phyloP scores from a whole-genome alignment of 2,113 vertebrate genomes.

The Trachemys scripta region DNA sequence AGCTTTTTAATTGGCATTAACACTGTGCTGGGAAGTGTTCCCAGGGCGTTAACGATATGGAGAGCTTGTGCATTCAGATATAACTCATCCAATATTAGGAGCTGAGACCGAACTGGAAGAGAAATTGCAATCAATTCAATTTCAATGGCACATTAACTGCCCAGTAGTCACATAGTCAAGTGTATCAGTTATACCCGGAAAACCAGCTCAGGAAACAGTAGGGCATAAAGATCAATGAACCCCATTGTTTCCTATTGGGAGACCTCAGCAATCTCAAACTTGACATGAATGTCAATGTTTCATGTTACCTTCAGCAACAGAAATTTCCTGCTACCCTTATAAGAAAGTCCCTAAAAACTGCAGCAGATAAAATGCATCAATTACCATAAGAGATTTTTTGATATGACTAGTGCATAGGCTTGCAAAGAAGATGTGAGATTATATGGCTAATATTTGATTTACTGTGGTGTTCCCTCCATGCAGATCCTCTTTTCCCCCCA shows the following conservation, averaged over 20 bases:
- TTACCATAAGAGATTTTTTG: neutral
- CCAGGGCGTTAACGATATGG: conserved; percentile 65
- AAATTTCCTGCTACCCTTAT: neutral
- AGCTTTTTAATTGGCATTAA: conserved; percentile 74
- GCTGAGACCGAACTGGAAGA: conserved; percentile 24
- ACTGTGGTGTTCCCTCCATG: neutral
- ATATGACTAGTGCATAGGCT: neutral
- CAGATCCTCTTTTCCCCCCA: neutral
- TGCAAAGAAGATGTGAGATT: neutral
- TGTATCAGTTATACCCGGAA: neutral
- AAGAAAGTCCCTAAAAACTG: neutral
- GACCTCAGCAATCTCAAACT: neutral
- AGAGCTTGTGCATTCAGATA: conserved; percentile 41
- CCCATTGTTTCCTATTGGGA: neutral
- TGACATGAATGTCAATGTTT: neutral
- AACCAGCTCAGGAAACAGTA: neutral
- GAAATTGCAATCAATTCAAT: conserved; percentile 26
- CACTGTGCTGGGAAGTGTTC: conserved; percentile 54
- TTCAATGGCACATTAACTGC: conserved; percentile 1
- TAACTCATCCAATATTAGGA: conserved; percentile 39
- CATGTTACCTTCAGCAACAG: neutral
- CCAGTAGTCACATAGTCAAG: conserved; percentile 1
- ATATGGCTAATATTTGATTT: neutral
- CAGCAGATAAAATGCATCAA: neutral
- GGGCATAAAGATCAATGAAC: neutral